Evolutionary conservation across 2,888 invertebrate species (phyloP).

Genomic region (Drosophila multiciliata): DNA sequence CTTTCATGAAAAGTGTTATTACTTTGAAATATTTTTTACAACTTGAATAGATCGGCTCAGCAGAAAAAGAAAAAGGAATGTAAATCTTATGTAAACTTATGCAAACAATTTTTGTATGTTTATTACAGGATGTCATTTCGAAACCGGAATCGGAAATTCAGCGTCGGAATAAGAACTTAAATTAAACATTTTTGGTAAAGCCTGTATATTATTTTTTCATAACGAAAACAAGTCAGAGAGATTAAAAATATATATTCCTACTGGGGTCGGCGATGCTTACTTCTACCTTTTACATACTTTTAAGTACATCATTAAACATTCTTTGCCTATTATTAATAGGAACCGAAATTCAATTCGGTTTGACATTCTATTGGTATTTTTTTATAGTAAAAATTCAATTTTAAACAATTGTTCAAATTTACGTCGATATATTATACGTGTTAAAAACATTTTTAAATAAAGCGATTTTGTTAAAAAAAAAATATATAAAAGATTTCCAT

Average conservation of each 20-base stretch:
- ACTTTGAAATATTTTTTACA: constrained; percentile 22
- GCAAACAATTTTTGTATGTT: not conserved
- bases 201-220: not conserved
- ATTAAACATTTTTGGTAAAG: not conserved
- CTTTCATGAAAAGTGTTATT: constrained; percentile 49
- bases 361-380: not conserved
- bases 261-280: too few relatives aligned
- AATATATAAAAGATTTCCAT: too few relatives aligned
- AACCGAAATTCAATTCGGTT: not conserved
- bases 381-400: not conserved
- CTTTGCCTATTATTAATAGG: not conserved
- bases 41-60: constrained; percentile 21
- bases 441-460: not conserved
- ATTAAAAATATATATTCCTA: too few relatives aligned
- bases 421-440: not conserved
- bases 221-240: not conserved
- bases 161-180: not conserved
- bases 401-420: not conserved
- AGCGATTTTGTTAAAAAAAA: not conserved
- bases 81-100: not conserved
- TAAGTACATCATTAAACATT: not conserved
- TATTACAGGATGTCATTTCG: not conserved
- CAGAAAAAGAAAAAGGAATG: not conserved
- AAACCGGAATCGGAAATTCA: not conserved
- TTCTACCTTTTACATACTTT: too few relatives aligned